Base-by-base conservation (phyloP, 2,113 vertebrate genomes). In the Gambusia holbrooki region DNA sequence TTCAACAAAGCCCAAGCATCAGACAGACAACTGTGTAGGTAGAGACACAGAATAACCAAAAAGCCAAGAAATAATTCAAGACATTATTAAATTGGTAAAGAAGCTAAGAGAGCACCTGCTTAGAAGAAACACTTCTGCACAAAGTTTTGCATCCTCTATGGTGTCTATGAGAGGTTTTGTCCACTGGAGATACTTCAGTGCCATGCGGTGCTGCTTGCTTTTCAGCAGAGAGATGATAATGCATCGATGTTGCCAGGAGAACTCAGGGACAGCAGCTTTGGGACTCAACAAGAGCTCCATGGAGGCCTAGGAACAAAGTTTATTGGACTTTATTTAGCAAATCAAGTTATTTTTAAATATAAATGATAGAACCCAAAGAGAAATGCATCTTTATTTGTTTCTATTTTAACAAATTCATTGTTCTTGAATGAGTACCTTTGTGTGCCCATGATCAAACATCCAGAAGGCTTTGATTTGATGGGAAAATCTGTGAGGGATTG, bases 401-500 rank as follows among this genome's bases (percentile, higher is more conserved):
- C 8, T 58, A 58, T 58, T 9, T n/a, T n/a, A 58, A 58, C 7
- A n/a, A n/a, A 22, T n/a, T 48, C 45, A 48, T 48, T 48, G 45
- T 48, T 58, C 25, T 25, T 58, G 22, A 58, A 22, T 58, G 51
- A 58, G 10, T 58, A 58, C 51, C 51, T n/a, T 58, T n/a, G 17
- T 58, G 51, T 9, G 22, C 51, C 51, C 25, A 58, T 17, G 51
- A 25, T 58, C 51, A 58, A 58, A 58, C 51, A 58, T 64, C 93
- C 92, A 93, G 62, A 92, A 84, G 63, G 89, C 90, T 66, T 51
- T 64, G 69, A 92, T 84, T 69, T 88, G 88, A n/a, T 84, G 83
- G 28, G 84, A 88, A 76, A 92, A 87, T 40, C 76, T 62, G 27
- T 61, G 64, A 29, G 93, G 76, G 71, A 93, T 83, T 33, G 70